Conservation (phyloP, 1,140 invertebrate species). For the Rhagoletis zephyria region DNA sequence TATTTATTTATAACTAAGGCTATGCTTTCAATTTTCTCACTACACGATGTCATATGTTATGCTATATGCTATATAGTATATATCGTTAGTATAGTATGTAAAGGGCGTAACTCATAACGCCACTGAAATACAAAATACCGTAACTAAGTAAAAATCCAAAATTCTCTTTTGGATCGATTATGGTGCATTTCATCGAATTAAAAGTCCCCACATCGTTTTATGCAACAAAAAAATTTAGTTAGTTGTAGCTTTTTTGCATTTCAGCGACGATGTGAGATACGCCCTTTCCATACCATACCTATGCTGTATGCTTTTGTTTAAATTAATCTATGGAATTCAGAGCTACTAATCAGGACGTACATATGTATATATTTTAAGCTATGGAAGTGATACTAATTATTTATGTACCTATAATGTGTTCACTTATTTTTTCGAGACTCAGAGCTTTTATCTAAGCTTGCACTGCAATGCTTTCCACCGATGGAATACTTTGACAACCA, state of each 20-base stretch:
- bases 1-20: conserved; percentile 37
- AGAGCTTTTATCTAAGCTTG: not conserved
- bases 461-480: not conserved
- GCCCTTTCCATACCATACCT: not conserved
- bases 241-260: no score
- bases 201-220: no score
- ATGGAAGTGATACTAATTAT: not conserved
- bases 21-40: conserved; percentile 10
- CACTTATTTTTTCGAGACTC: not conserved
- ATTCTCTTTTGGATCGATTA: no score
- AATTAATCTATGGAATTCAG: conserved; percentile 3
- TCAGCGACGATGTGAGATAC: no score
- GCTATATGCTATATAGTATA: no score
- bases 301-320: not conserved
- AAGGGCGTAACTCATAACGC: no score
- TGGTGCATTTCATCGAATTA: no score
- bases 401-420: not conserved
- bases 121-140: no score
- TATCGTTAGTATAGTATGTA: no score
- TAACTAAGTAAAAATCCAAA: no score
- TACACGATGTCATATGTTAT: no score
- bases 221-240: no score
- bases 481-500: not conserved
- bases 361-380: not conserved
- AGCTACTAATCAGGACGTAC: not conserved